These are phyloP conservation scores for Drosophila ironensis DNA, from an alignment of 1,140 invertebrate genomes.

Conservation along the genomic window DNA sequence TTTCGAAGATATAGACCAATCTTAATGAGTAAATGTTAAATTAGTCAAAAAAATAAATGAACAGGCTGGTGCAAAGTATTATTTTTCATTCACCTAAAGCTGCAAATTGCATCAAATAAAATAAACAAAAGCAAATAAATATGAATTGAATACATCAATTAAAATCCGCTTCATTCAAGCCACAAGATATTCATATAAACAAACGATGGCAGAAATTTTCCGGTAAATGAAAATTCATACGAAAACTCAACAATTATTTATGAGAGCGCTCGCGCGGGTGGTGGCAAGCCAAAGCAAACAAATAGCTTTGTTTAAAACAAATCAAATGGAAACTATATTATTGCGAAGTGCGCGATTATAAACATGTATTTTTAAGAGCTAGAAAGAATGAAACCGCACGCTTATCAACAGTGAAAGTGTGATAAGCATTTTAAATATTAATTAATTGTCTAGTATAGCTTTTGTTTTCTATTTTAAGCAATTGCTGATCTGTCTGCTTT, in stretches of 20 bases:
- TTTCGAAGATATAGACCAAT: too few species aligned
- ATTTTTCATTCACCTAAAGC: too few species aligned
- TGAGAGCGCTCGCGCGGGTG: constrained; percentile 14
- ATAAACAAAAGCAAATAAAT: not conserved
- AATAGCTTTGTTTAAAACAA: constrained; percentile 25
- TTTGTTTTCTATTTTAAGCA: too few species aligned
- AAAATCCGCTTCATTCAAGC: not conserved
- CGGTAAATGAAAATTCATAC: constrained; percentile 24
- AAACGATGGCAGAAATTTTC: constrained; percentile 19
- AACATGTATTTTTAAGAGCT: constrained; percentile 4
- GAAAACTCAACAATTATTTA: constrained; percentile 26
- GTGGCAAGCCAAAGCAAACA: constrained; percentile 19
- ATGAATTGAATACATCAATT: not conserved
- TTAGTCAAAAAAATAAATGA: too few species aligned
- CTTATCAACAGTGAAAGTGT: too few species aligned
- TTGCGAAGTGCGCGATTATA: constrained; percentile 13
- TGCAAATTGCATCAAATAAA: not conserved
- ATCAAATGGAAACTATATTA: constrained; percentile 5
- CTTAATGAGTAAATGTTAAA: too few species aligned
- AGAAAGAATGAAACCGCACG: too few species aligned
- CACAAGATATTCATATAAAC: not conserved
- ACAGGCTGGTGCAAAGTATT: too few species aligned
- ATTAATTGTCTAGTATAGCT: too few species aligned
- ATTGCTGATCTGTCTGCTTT: not conserved
- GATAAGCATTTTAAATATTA: too few species aligned